Evolutionary conservation across 2,888 invertebrate genomes (phyloP).

Genomic region (Pyrocoelia pectoralis): DNA sequence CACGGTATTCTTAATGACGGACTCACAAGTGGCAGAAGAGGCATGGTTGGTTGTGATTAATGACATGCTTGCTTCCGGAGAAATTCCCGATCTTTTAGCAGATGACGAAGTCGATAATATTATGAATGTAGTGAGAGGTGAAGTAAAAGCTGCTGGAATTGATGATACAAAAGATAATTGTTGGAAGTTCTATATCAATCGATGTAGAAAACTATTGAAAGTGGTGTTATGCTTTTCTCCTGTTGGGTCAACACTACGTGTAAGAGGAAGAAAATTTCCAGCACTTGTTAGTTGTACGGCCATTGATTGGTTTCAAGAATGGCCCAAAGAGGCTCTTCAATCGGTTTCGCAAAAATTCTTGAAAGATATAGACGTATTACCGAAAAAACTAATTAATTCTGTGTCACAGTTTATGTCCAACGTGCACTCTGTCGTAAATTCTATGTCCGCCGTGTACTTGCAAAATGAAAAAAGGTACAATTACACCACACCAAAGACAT

Average conservation of each 20-base stretch:
- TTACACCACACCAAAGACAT: slow-evolving; percentile 96
- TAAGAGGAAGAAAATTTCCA: slow-evolving; percentile 91
- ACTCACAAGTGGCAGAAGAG: slow-evolving; percentile 92
- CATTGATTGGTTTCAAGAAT: slow-evolving; percentile 97
- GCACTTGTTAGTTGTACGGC: slow-evolving; percentile 92
- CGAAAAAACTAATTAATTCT: slow-evolving; percentile 67
- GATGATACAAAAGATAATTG: slow-evolving; percentile 91
- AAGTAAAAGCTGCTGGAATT: slow-evolving; percentile 83
- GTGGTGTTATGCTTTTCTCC: slow-evolving; percentile 93
- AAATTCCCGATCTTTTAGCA: slow-evolving; percentile 88
- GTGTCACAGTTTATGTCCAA: slow-evolving; percentile 90
- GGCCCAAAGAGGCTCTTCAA: slow-evolving; percentile 90
- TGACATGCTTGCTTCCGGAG: slow-evolving; percentile 92
- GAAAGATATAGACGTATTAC: slow-evolving; percentile 76
- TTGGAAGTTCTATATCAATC: slow-evolving; percentile 94
- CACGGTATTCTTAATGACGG: slow-evolving; percentile 91
- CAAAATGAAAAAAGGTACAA: slow-evolving; percentile 90
- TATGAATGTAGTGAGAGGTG: slow-evolving; percentile 76
- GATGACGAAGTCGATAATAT: slow-evolving; percentile 93
- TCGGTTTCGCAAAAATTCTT: slow-evolving; percentile 89
- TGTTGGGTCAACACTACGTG: slow-evolving; percentile 86
- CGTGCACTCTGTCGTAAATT: slow-evolving; percentile 88
- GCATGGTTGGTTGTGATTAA: slow-evolving; percentile 91
- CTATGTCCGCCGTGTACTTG: slow-evolving; percentile 81
- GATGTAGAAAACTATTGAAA: slow-evolving; percentile 80